phyloP scores from a whole-genome alignment of 2,888 invertebrate species.

The Sarcophaga rosellei region DNA sequence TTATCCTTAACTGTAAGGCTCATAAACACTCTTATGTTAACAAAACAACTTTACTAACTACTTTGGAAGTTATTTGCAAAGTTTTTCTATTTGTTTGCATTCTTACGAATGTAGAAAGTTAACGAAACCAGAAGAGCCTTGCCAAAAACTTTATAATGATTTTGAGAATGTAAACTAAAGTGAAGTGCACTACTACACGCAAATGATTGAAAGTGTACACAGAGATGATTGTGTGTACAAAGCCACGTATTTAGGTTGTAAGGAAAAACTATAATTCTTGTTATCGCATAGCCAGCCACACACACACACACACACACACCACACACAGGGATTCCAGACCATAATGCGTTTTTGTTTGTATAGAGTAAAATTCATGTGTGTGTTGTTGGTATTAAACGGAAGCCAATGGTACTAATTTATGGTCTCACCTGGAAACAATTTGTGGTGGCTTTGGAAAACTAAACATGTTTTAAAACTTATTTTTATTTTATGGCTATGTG shows the following conservation, averaged over 20 bases:
- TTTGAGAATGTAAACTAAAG: conserved; percentile 11
- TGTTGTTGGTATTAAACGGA: conserved; percentile 69
- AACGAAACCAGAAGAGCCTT: conserved; percentile 2
- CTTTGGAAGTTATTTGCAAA: conserved; percentile 35
- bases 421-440: conserved; percentile 72
- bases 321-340: conserved; percentile 26
- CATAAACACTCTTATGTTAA: too few species aligned
- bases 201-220: conserved; percentile 50
- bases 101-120: conserved; percentile 6
- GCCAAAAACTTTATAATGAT: conserved; percentile 56
- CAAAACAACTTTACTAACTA: conserved; percentile 39
- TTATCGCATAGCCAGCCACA: conserved; percentile 9
- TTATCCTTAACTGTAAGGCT: too few species aligned
- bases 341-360: conserved; percentile 67
- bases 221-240: conserved; percentile 27
- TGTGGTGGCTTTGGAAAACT: conserved; percentile 23
- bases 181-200: neutral
- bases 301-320: conserved; percentile 30
- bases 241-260: conserved; percentile 40
- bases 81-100: conserved; percentile 7
- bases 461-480: conserved; percentile 34
- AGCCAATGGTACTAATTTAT: conserved; percentile 77
- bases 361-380: neutral
- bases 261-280: conserved; percentile 34
- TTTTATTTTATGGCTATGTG: neutral